phyloP scores from a whole-genome alignment of 1,140 invertebrate genomes.

The Neodiprion virginianus region DNA sequence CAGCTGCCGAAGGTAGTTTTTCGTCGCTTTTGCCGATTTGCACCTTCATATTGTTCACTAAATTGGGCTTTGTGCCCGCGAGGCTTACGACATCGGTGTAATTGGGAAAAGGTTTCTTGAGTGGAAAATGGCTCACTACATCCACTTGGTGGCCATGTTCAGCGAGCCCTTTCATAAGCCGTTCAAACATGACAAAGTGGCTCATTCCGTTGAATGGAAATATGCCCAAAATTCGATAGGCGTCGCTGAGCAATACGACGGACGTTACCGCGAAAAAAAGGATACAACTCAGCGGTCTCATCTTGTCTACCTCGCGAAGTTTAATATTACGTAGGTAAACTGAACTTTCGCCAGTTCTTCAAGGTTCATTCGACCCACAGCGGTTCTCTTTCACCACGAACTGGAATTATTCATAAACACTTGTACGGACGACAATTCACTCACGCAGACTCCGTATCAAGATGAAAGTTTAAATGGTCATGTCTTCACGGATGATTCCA shows the following conservation, averaged over 20 bases:
- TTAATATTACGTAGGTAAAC: conserved; percentile 28
- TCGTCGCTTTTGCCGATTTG: conserved; percentile 43
- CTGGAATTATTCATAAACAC: too few relatives aligned
- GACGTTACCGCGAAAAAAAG: background rate
- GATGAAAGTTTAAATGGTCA: too few relatives aligned
- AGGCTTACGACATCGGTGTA: conserved; percentile 55
- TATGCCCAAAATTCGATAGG: conserved; percentile 52
- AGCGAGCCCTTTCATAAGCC: conserved; percentile 59
- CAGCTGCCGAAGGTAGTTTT: conserved; percentile 45
- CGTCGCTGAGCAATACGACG: conserved; percentile 13
- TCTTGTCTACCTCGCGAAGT: conserved; percentile 25
- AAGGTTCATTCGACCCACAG: background rate
- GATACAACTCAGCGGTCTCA: too few relatives aligned
- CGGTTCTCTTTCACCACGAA: too few relatives aligned
- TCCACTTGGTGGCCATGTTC: conserved; percentile 59
- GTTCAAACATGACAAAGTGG: conserved; percentile 63
- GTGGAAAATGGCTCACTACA: conserved; percentile 43
- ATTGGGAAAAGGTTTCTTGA: conserved; percentile 43
- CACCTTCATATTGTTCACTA: conserved; percentile 40
- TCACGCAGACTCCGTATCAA: too few relatives aligned
- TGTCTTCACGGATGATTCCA: too few relatives aligned
- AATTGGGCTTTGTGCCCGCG: conserved; percentile 43
- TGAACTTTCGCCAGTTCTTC: background rate
- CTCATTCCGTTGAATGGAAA: conserved; percentile 62
- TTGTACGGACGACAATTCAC: too few relatives aligned